Percentiles rank a stretch among this genome's conserved stretches.
phyloP scores from a whole-genome alignment of 37 sponge, comb jelly and placozoan species.

The Mnemiopsis leidyi region DNA sequence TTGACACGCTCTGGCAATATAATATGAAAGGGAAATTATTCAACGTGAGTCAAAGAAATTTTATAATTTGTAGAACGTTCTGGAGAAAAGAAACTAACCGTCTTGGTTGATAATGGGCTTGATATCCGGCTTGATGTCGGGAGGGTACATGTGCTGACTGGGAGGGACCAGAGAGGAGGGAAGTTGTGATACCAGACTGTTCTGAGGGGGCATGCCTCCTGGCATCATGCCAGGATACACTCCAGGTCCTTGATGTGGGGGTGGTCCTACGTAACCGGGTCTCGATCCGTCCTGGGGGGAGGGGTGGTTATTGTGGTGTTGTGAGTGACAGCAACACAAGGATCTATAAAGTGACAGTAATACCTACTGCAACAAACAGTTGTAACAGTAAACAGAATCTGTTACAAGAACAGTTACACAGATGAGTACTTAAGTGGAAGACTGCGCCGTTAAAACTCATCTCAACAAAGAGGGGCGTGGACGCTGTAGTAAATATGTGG shows the following conservation, averaged over 20 bases:
- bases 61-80: no score
- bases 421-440: neutral
- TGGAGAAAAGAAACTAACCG: no score
- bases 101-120: slow-evolving; percentile 49
- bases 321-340: neutral
- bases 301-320: neutral
- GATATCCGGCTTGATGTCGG: slow-evolving; percentile 60
- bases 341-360: neutral
- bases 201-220: slow-evolving; percentile 51
- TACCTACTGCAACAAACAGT: neutral
- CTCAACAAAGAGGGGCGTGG: neutral
- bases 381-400: neutral
- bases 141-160: slow-evolving; percentile 42
- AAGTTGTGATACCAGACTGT: slow-evolving; percentile 26
- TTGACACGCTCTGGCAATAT: no score
- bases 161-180: slow-evolving; percentile 50
- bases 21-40: no score
- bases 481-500: neutral
- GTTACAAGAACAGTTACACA: neutral
- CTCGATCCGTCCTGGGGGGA: slow-evolving; percentile 4
- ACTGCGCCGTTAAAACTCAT: no score
- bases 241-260: neutral
- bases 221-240: slow-evolving; percentile 45
- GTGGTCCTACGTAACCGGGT: slow-evolving; percentile 39
- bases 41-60: no score